Base-by-base conservation (phyloP, 2,113 vertebrate genomes). In the Hoplias malabaricus region DNA sequence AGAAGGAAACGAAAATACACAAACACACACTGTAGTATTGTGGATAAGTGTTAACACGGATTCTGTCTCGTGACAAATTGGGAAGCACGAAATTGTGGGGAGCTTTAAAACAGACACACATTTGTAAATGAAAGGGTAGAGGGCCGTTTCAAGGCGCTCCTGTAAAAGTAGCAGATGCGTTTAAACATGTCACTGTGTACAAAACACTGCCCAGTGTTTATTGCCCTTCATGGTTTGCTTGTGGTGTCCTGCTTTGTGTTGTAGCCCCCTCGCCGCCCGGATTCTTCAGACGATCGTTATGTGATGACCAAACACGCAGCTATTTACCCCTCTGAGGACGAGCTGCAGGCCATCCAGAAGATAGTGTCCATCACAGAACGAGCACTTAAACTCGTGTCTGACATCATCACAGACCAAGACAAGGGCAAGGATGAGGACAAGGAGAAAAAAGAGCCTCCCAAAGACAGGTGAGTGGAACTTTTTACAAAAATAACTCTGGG, bases 281-380 rank as follows among this genome's bases (percentile, higher is more conserved):
- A 99, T 83, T 98, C 97, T 16, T 98, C 95, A 42, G 97, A 99
- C 42, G 98, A 99, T 82, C 96, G 96, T 43, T 98, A 99, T 0
- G 96, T 99, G 50, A 99, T 99, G 98, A 97, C 96, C 79, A 99
- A 98, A 67, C 98, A 99, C 27, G 96, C 96, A 0, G 92, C 95
- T 67, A 99, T 99, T 88, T 99, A 99, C 88, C 98, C 98, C 31
- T 97, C 95, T 3, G 98, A 99, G 69, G 97, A 98, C 0, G 98
- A 99, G 80, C 94, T 99, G 19, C 97, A 98, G 69, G 96, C 96
- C 33, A 98, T 99, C 70, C 98, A 99, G 88, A 99, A 99, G 89
- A 99, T 99, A 2, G 97, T 99, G 77, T 99, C 98, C 14, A 96
- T 99, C 84, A 99, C 97, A 9, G 97, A 99, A 50, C 95, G 97